Evolutionary conservation across 2,888 invertebrate genomes (phyloP), one percentile per base, ranked within the genome.

Genomic region (Tupiocoris notatus): DNA sequence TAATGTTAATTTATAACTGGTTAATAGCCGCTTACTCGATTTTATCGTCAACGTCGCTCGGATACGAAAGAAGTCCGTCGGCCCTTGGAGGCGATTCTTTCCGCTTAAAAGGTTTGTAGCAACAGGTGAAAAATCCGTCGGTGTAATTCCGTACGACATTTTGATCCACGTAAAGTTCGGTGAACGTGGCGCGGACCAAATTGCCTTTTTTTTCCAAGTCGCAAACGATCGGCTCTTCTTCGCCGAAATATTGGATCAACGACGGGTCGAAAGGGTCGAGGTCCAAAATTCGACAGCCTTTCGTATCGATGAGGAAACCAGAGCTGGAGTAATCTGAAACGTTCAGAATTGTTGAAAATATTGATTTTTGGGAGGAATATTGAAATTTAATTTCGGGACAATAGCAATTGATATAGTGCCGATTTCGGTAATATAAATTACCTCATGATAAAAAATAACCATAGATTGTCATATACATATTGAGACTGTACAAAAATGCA

Each of bases 241-340:
- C 83, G 3, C 74, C 74, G 70, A 84, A 82, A 81, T 87, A 90
- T 78, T 85, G 85, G 79, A 84, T 85, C 25, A 90, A 85, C 57
- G 84, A 83, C 2, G 86, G 83, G 81, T 91, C 89, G 79, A 88
- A 88, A 0, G 90, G 88, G 79, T 88, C 86, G 80, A 91, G 83
- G 0, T 86, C 86, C 0, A 91, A 90, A 79, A 92, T 90, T 9
- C 88, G 88, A 82, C 91, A 91, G 21, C 91, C 91, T 77, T 86
- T 84, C 7, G 89, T 90, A 81, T 87, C 86, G 68, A 91, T 88
- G 1, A 89, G 84, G 80, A 86, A 89, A 17, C 79, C 80, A n/a
- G 73, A 21, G 21, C 25, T 70, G 12, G 25, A 70, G 59, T 70
- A 59, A 17, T 70, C 63, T 68, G 67, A 24, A 25, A 24, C 7